Base-by-base conservation (phyloP, 2,888 invertebrate genomes). In the Napeogenes inachia region DNA sequence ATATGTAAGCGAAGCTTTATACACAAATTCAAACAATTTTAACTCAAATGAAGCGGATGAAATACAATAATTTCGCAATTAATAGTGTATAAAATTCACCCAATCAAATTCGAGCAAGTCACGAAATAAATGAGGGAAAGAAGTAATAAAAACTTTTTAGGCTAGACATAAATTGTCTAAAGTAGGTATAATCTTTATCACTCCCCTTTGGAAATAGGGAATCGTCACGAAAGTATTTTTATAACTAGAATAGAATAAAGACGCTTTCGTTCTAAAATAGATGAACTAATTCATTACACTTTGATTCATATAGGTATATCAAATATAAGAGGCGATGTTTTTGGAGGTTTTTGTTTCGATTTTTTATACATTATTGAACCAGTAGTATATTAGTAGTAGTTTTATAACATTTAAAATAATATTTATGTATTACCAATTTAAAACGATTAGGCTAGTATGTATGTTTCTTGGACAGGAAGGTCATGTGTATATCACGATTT, bases 401-500 rank as follows among this genome's bases (percentile, higher is more conserved):
- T 21, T 21, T 21, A 21, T 21, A 21, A 21, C 21, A 21, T 1
- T 21, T 21, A 1, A 21, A 21, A 21, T 38, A 38, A 1, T 38
- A 38, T 38, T 38, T 3, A 1, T 38, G 3, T 38, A 38, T 38
- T 38, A 3, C 21, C 21, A 21, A 21, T 21, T 21, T 21, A 21
- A 21, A 21, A 21, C n/a, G 13, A 47, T 47, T 47, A n/a, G 47
- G 4, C 47, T 47, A 4, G 21, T 47, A 21, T 13, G 4, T 30
- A 50, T 50, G 12, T 50, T 30, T 50, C 50, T 21, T 30, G 35
- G 35, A 6, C 6, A 13, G 54, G 59, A 67, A 64, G 66, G 64
- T 67, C 60, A 58, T 46, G 38, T 63, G 57, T 62, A 61, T 75
- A 77, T 83, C 85, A 85, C 84, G 84, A 82, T 78, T 83, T 81